Percentiles rank a stretch among this genome's conserved stretches.
phyloP scores from a whole-genome alignment of 1,140 invertebrate species.

The Drosophila burlai region DNA sequence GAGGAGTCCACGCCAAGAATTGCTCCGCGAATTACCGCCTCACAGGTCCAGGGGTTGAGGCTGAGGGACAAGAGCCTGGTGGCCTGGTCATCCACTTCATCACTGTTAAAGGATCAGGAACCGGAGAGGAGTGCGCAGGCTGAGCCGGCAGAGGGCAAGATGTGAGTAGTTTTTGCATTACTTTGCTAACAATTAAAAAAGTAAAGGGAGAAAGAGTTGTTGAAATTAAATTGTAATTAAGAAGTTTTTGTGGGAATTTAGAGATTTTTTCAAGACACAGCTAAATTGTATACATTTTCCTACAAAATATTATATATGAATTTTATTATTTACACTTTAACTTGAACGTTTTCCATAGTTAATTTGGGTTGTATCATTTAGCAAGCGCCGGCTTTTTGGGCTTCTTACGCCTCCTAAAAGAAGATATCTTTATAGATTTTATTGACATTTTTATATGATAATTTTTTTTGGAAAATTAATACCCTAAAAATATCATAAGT shows the following conservation, averaged over 20 bases:
- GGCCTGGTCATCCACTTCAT: slow-evolving; percentile 73
- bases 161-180: slow-evolving; percentile 19
- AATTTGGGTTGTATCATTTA: too few relatives aligned
- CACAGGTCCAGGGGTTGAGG: slow-evolving; percentile 37
- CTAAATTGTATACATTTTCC: too few relatives aligned
- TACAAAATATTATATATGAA: too few relatives aligned
- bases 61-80: slow-evolving; percentile 58
- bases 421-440: too few relatives aligned
- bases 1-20: slow-evolving; percentile 34
- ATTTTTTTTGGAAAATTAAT: too few relatives aligned
- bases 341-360: too few relatives aligned
- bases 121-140: slow-evolving; percentile 31
- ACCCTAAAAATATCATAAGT: not conserved
- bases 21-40: slow-evolving; percentile 23
- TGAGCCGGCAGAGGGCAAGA: slow-evolving; percentile 33
- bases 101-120: slow-evolving; percentile 59
- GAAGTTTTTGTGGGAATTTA: not conserved
- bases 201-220: not conserved
- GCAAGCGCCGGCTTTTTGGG: too few relatives aligned
- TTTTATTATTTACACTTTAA: too few relatives aligned
- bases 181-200: too few relatives aligned
- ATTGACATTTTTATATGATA: too few relatives aligned
- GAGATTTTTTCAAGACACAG: not conserved
- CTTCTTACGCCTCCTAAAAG: too few relatives aligned
- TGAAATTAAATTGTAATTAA: not conserved